These are phyloP conservation scores for Montipora capitata DNA, from an alignment of 92 coral and sea anemone species.

Conservation along the genomic window DNA sequence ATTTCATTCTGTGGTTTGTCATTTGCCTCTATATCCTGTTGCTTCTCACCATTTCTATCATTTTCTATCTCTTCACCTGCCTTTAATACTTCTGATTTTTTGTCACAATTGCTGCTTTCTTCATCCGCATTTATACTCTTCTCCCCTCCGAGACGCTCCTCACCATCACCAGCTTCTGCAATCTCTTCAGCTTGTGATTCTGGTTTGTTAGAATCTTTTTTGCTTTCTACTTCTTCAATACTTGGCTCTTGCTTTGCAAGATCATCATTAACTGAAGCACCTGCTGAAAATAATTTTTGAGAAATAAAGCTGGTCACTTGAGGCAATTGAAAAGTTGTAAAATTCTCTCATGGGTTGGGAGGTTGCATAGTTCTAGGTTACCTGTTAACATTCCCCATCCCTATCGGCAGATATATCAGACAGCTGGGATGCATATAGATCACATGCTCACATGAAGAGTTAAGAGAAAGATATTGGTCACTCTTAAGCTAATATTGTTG, in stretches of 20 bases:
- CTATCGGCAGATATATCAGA: no score
- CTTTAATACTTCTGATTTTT: conserved; percentile 13
- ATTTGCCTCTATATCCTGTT: neutral
- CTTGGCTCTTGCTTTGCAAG: neutral
- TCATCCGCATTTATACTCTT: neutral
- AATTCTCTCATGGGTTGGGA: neutral
- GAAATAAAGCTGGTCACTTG: neutral
- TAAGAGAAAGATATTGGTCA: no score
- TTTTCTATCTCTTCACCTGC: neutral
- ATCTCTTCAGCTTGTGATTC: conserved; percentile 11
- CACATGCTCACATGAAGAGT: no score
- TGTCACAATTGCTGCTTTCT: neutral
- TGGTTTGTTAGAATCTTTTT: neutral
- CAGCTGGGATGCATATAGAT: no score
- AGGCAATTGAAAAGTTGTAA: neutral
- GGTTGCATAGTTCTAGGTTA: no score
- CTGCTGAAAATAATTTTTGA: neutral
- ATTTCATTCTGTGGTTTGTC: neutral
- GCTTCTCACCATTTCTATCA: neutral
- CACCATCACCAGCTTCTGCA: conserved; percentile 15
- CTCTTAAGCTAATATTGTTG: no score
- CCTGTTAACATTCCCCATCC: no score
- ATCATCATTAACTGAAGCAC: neutral
- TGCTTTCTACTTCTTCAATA: neutral
- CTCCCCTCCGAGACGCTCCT: neutral